These are phyloP conservation scores for Ctenoplectra terminalis DNA, from an alignment of 1,140 invertebrate genomes.

Conservation along the genomic window DNA sequence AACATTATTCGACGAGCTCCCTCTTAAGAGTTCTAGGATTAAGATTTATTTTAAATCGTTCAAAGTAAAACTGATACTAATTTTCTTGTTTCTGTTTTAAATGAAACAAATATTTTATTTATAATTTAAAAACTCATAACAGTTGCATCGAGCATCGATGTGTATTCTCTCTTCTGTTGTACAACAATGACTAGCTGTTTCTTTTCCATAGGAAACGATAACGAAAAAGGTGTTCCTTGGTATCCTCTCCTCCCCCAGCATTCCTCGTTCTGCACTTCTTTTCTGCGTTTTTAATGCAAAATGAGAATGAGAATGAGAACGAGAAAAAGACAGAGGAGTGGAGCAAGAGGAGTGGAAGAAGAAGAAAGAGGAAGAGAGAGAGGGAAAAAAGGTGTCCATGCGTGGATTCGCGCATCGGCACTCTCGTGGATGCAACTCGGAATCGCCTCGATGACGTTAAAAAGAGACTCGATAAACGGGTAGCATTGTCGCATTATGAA, in stretches of 20 bases:
- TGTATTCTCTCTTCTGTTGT: no score
- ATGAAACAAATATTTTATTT: no score
- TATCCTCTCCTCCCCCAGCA: not conserved
- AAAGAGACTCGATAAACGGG: conserved; percentile 55
- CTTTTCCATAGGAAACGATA: conserved; percentile 15
- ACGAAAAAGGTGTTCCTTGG: conserved; percentile 20
- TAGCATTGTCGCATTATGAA: conserved; percentile 46
- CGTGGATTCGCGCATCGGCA: conserved; percentile 75
- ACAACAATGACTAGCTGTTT: conserved; percentile 15
- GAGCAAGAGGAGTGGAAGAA: not conserved
- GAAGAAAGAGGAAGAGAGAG: conserved; percentile 24
- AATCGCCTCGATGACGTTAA: conserved; percentile 58
- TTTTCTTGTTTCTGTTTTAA: no score
- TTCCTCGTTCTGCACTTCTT: not conserved
- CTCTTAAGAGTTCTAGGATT: no score
- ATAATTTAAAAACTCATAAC: no score
- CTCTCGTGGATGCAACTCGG: conserved; percentile 63
- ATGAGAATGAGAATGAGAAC: conserved; percentile 10
- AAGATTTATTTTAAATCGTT: no score
- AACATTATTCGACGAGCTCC: no score
- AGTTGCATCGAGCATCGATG: no score
- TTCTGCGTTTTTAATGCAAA: not conserved
- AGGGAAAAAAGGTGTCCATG: conserved; percentile 71
- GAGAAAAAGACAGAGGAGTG: not conserved
- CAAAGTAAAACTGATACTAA: no score